Base-by-base conservation (phyloP, 2,888 invertebrate species). In the Dryomyza anilis region DNA sequence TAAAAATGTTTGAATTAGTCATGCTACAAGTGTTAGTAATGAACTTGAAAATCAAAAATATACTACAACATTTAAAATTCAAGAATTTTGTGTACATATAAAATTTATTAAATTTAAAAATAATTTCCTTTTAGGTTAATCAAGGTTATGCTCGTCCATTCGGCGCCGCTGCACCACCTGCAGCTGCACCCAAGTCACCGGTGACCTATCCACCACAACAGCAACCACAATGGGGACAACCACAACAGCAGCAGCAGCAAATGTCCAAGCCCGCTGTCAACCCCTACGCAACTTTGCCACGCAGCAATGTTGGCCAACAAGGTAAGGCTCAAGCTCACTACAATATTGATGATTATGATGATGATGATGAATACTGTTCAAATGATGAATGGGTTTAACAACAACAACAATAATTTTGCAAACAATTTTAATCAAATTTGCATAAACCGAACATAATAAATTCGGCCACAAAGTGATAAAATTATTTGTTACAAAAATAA, bases 71-170 rank as follows among this genome's bases (percentile, higher is more conserved):
- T n/a, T n/a, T n/a, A n/a, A n/a, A n/a, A n/a, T n/a, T n/a, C n/a
- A n/a, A n/a, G n/a, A n/a, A n/a, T n/a, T n/a, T n/a, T n/a, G n/a
- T n/a, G n/a, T n/a, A n/a, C n/a, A n/a, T n/a, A n/a, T n/a, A n/a
- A n/a, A n/a, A n/a, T n/a, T n/a, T n/a, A n/a, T n/a, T n/a, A n/a
- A n/a, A n/a, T n/a, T n/a, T n/a, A n/a, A n/a, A n/a, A n/a, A n/a
- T n/a, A n/a, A n/a, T n/a, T n/a, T n/a, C n/a, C n/a, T 67, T 52
- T n/a, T 39, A 83, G 83, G 78, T 82, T 56, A 82, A 80, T 69
- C 81, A 81, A 70, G 80, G 81, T 64, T 79, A 78, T 64, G 80
- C 78, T 68, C 82, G 81, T 67, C 84, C 84, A 63, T 84, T 79
- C 69, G 82, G 81, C 67, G 73, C 76, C 66, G 69, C 75, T 64